Conservation (phyloP, 2,113 vertebrate genomes). For the Orycteropus afer region DNA sequence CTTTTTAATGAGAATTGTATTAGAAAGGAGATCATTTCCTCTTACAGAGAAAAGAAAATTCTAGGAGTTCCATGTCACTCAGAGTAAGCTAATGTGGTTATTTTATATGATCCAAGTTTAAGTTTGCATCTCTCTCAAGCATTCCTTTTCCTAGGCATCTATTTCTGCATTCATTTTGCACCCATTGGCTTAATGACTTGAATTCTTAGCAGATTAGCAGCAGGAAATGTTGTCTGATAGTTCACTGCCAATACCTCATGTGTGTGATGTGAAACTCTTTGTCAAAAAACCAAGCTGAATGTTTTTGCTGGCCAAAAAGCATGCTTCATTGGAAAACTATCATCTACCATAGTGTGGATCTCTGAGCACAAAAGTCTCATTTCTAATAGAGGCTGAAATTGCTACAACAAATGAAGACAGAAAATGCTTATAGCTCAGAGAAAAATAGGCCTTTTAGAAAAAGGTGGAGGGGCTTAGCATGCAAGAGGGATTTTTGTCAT, state of each 20-base stretch:
- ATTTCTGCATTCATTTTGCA: neutral
- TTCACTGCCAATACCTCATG: neutral
- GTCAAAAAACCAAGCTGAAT: neutral
- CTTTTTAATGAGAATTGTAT: neutral
- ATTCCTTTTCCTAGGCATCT: conserved; percentile 31
- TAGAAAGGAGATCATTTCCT: conserved; percentile 8
- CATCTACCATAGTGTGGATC: neutral
- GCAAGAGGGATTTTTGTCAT: neutral
- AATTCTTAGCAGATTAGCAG: conserved; percentile 53
- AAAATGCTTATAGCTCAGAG: conserved; percentile 43
- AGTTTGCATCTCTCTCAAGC: neutral
- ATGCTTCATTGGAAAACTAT: conserved; percentile 37
- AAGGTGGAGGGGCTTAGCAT: neutral
- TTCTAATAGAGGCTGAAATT: conserved; percentile 53
- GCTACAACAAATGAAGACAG: conserved; percentile 59
- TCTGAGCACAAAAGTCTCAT: conserved; percentile 51
- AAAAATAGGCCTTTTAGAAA: neutral
- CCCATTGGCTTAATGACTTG: conserved; percentile 1
- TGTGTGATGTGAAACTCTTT: conserved; percentile 40
- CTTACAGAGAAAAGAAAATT: neutral
- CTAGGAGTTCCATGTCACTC: neutral
- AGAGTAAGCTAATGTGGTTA: neutral
- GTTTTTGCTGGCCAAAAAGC: conserved; percentile 17
- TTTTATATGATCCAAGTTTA: neutral
- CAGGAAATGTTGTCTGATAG: conserved; percentile 68